Percentiles rank a stretch among this genome's conserved stretches.
Conservation (phyloP, 2,113 vertebrate species). For the Serilophus lunatus region DNA sequence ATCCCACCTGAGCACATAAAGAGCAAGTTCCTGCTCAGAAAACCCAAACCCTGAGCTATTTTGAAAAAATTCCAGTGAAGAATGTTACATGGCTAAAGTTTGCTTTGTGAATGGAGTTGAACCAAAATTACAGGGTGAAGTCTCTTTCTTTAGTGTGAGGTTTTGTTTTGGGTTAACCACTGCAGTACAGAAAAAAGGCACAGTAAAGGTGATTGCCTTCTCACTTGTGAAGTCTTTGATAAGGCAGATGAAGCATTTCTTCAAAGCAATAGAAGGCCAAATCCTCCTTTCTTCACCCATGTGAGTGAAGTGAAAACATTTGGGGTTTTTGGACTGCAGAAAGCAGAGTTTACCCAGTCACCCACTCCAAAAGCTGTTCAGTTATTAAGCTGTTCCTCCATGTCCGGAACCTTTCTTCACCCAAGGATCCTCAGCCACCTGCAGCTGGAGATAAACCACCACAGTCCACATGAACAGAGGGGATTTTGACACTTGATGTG, state of each 20-base stretch:
- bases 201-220: not conserved
- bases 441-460: not conserved
- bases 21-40: not conserved
- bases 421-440: not conserved
- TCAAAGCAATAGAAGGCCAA: not conserved
- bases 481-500: not conserved
- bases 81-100: rapidly evolving
- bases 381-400: not conserved
- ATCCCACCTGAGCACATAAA: not conserved
- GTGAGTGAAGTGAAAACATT: not conserved
- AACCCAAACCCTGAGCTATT: not conserved
- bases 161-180: not conserved
- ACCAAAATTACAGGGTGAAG: not conserved
- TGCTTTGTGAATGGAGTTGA: not conserved
- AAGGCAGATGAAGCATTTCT: not conserved
- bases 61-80: not conserved
- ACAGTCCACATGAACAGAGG: not conserved
- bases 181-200: not conserved
- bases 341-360: not conserved
- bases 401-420: not conserved
- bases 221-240: not conserved
- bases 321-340: not conserved
- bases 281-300: not conserved
- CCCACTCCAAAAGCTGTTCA: not conserved
- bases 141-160: rapidly evolving